A percentile compares a stretch with the other conserved stretches of the same genome.
phyloP scores from a whole-genome alignment of 1,140 invertebrate genomes.

The Paraescarpia echinospica region DNA sequence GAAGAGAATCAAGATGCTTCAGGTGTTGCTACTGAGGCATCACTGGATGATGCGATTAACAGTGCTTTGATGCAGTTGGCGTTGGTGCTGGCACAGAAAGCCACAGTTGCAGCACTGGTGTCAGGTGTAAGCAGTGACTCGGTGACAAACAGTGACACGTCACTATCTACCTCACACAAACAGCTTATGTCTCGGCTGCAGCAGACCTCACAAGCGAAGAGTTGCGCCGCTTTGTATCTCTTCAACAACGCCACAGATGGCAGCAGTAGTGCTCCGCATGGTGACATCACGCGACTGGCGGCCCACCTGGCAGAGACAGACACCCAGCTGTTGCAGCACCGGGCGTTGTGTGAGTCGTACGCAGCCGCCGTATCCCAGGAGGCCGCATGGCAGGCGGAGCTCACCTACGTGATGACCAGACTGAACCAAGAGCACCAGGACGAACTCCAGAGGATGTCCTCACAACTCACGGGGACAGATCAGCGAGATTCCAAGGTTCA shows the following conservation, averaged over 20 bases:
- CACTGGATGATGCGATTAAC: neutral
- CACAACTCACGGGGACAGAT: neutral
- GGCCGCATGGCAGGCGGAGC: slow-evolving; percentile 8
- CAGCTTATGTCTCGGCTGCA: neutral
- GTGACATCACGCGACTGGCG: neutral
- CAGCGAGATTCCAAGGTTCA: neutral
- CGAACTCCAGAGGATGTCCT: neutral
- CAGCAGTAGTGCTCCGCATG: neutral
- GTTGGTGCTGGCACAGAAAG: neutral
- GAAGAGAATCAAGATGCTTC: neutral
- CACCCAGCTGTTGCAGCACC: neutral
- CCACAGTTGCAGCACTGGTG: neutral
- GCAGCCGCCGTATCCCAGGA: neutral
- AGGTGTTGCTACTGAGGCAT: neutral
- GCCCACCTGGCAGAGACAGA: neutral
- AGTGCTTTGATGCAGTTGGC: neutral
- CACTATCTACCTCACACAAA: neutral
- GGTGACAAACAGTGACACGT: neutral
- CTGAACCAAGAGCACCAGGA: slow-evolving; percentile 1
- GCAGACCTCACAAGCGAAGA: neutral
- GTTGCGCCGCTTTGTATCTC: neutral
- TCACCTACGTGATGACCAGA: neutral
- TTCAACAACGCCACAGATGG: neutral
- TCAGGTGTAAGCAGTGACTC: neutral
- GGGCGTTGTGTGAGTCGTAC: neutral